A percentile compares a stretch with the other conserved stretches of the same genome.
These are phyloP conservation scores for Rana temporaria DNA, from an alignment of 2,113 vertebrate genomes.

Conservation along the genomic window DNA sequence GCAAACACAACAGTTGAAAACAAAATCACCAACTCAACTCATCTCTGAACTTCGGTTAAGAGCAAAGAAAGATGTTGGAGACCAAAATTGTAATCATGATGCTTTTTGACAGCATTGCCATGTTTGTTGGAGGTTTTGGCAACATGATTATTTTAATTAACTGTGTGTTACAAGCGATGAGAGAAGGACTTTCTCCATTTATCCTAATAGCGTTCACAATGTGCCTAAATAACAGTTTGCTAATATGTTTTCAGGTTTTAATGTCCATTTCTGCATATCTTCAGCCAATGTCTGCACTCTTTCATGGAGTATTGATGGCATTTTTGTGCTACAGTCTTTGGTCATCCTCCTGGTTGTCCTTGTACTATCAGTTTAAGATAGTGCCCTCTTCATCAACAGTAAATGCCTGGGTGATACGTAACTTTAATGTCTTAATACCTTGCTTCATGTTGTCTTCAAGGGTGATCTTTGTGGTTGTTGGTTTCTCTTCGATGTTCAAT, in stretches of 20 bases:
- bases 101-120: neutral
- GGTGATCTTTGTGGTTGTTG: neutral
- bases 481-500: neutral
- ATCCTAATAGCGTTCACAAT: neutral
- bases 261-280: neutral
- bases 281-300: neutral
- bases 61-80: neutral
- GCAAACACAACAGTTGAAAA: too few relatives aligned
- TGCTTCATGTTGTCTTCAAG: neutral
- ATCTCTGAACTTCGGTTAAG: neutral
- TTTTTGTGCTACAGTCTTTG: constrained; percentile 22
- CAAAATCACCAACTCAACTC: neutral
- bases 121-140: constrained; percentile 18
- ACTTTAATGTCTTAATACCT: neutral
- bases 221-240: neutral
- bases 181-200: neutral
- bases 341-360: constrained; percentile 8
- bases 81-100: neutral
- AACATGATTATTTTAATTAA: neutral
- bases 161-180: neutral
- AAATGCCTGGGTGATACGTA: neutral
- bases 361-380: constrained; percentile 27
- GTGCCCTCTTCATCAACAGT: neutral
- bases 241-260: neutral
- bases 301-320: neutral